Evolutionary conservation across 2,113 vertebrate genomes (phyloP).

Genomic region (Serilophus lunatus): DNA sequence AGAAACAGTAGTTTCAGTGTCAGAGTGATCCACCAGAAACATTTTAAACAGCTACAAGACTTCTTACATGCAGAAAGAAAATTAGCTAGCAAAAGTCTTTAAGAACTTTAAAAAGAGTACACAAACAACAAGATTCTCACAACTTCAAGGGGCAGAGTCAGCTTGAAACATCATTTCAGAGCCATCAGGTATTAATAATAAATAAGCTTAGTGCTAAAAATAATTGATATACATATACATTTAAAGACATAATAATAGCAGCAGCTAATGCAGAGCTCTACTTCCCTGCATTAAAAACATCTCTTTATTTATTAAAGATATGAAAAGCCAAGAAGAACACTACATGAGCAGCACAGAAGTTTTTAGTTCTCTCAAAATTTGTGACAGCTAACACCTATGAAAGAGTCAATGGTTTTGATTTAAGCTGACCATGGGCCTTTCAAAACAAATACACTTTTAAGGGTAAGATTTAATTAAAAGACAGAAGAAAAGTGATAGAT

Average conservation of each 20-base stretch:
- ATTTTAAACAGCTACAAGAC: neutral
- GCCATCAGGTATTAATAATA: neutral
- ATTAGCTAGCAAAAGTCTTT: neutral
- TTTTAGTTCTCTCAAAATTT: neutral
- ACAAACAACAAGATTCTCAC: neutral
- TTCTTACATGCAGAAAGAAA: neutral
- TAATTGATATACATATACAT: neutral
- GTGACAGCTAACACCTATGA: neutral
- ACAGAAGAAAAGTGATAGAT: conserved; percentile 61
- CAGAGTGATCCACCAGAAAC: neutral
- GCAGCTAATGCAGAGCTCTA: neutral
- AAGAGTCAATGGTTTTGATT: neutral
- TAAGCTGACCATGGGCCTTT: conserved; percentile 18
- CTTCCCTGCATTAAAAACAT: neutral
- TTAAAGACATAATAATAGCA: neutral
- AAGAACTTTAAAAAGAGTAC: neutral
- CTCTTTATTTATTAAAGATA: neutral
- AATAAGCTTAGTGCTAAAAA: neutral
- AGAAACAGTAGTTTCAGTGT: neutral
- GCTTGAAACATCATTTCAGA: neutral
- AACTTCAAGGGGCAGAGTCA: conserved; percentile 20
- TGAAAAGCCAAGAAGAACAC: neutral
- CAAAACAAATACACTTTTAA: conserved; percentile 16
- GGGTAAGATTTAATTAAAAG: conserved; percentile 39
- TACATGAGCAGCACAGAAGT: neutral